Evolutionary conservation across 1,140 invertebrate genomes (phyloP).

Genomic region (Drosophila sp.): DNA sequence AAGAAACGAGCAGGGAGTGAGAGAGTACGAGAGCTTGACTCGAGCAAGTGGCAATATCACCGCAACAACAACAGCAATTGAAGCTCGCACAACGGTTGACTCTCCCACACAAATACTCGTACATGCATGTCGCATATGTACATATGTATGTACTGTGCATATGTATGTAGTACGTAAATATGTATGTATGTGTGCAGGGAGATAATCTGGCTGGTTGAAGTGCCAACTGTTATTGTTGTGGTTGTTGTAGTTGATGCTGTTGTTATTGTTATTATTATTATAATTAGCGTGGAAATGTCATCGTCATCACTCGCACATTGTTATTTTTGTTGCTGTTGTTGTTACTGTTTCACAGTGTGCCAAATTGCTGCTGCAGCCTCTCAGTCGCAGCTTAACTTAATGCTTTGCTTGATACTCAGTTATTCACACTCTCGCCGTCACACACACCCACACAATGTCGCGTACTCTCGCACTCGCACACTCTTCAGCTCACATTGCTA

Average conservation of each 20-base stretch:
- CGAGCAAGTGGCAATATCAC: slow-evolving; percentile 76
- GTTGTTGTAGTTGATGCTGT: slow-evolving; percentile 39
- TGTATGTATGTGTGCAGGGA: slow-evolving; percentile 12
- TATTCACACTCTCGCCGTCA: slow-evolving; percentile 1
- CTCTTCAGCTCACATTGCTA: neutral
- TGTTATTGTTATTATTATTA: slow-evolving; percentile 78
- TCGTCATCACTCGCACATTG: slow-evolving; percentile 54
- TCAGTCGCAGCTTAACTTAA: slow-evolving; percentile 12
- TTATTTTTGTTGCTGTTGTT: slow-evolving; percentile 19
- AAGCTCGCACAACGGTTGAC: slow-evolving; percentile 45
- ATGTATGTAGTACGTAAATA: neutral
- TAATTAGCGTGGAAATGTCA: slow-evolving; percentile 78
- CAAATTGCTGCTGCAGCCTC: neutral
- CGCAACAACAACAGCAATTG: slow-evolving; percentile 20
- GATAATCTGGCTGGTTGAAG: slow-evolving; percentile 72
- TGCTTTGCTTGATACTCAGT: slow-evolving; percentile 9
- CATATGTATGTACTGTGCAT: neutral
- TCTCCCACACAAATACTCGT: slow-evolving; percentile 39
- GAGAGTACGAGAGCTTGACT: slow-evolving; percentile 26
- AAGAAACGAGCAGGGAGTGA: neutral
- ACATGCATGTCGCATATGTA: neutral
- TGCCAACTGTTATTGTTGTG: slow-evolving; percentile 69
- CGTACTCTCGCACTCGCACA: neutral
- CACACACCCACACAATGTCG: no score
- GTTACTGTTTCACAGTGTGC: slow-evolving; percentile 29